Evolutionary conservation across 2,113 vertebrate genomes (phyloP).

Genomic region (Oncorhynchus mykiss): DNA sequence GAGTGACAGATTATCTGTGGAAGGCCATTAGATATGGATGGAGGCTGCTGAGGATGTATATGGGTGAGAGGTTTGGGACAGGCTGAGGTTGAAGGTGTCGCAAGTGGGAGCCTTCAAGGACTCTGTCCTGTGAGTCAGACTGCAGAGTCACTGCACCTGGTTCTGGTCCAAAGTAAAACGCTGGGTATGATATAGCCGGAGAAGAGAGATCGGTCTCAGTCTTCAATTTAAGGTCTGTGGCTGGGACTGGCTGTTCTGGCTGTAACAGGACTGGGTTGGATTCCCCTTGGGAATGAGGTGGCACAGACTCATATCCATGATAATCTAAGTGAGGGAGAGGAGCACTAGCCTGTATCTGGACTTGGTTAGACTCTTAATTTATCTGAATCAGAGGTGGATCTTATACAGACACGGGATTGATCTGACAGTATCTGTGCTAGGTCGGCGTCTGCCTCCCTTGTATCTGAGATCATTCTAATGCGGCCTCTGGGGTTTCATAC

Average conservation of each 20-base stretch:
- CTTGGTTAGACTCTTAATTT: neutral
- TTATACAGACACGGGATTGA: neutral
- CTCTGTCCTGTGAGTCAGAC: neutral
- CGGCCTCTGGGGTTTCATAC: no score
- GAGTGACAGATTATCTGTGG: neutral
- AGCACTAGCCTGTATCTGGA: neutral
- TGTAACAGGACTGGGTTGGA: neutral
- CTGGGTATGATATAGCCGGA: neutral
- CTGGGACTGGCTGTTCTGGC: neutral
- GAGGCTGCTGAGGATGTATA: neutral
- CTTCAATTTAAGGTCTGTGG: neutral
- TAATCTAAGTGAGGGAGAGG: neutral
- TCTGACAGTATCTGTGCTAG: neutral
- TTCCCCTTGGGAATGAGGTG: neutral
- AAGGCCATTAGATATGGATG: neutral
- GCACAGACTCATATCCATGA: neutral
- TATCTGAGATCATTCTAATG: no score
- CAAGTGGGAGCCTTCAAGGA: neutral
- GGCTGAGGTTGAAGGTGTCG: neutral
- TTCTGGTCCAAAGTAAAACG: neutral
- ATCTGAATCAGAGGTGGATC: neutral
- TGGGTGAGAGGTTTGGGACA: neutral
- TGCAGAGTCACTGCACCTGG: neutral
- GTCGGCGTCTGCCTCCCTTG: neutral
- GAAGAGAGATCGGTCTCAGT: neutral